These are phyloP conservation scores for Oxytorus armatus DNA, from an alignment of 2,888 invertebrate genomes.

Conservation along the genomic window DNA sequence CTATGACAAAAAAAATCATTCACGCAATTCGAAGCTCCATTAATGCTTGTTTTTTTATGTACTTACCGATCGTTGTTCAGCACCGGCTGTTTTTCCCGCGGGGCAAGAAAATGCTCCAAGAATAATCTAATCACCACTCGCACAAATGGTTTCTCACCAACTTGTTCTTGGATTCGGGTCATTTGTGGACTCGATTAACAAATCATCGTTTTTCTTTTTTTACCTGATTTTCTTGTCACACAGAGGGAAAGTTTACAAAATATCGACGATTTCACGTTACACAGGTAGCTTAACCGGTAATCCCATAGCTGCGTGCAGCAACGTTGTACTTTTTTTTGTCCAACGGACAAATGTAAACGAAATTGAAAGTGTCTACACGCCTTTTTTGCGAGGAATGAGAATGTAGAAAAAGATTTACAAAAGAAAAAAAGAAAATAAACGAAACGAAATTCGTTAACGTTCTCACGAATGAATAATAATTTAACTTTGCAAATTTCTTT, in stretches of 20 bases:
- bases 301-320: slow-evolving; percentile 67
- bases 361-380: slow-evolving; percentile 15
- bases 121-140: too few species aligned
- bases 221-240: slow-evolving; percentile 15
- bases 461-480: slow-evolving; percentile 66
- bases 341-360: slow-evolving; percentile 40
- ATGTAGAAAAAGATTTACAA: background rate
- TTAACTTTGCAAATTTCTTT: slow-evolving; percentile 55
- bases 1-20: too few species aligned
- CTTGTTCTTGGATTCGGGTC: background rate
- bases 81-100: too few species aligned
- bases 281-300: slow-evolving; percentile 55
- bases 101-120: too few species aligned
- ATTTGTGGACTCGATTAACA: background rate
- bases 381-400: slow-evolving; percentile 40
- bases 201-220: slow-evolving; percentile 6
- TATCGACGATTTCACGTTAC: slow-evolving; percentile 46
- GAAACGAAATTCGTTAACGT: slow-evolving; percentile 25
- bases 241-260: slow-evolving; percentile 20
- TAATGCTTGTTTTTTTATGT: too few species aligned
- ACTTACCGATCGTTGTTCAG: too few species aligned
- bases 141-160: too few species aligned
- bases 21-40: too few species aligned
- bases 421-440: background rate
- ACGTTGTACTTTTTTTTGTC: slow-evolving; percentile 58